Evolutionary conservation across 1,140 invertebrate species (phyloP).

Genomic region (Pomacea maculata): DNA sequence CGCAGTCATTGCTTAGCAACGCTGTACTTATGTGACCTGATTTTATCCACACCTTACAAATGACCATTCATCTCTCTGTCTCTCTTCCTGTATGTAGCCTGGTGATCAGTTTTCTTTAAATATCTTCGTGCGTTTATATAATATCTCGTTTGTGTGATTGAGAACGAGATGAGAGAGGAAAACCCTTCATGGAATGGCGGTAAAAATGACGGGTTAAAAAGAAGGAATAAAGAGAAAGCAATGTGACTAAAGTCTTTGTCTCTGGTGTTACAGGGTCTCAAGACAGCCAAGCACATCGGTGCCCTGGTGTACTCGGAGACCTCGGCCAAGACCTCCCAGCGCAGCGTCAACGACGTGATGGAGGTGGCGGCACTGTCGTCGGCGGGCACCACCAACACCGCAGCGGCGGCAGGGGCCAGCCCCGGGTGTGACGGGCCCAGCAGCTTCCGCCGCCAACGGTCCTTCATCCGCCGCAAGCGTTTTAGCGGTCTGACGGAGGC

Average conservation of each 20-base stretch:
- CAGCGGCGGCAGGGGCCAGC: conserved; percentile 6
- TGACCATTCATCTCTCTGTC: too few relatives aligned
- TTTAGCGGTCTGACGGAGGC: conserved; percentile 58
- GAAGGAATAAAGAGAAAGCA: background rate
- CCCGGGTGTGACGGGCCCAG: conserved; percentile 30
- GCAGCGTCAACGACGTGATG: conserved; percentile 73
- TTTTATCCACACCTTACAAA: too few relatives aligned
- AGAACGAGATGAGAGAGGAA: too few relatives aligned
- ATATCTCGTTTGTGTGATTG: too few relatives aligned
- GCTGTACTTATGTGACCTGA: too few relatives aligned
- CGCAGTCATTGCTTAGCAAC: too few relatives aligned
- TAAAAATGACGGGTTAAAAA: background rate
- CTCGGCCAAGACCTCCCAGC: conserved; percentile 70
- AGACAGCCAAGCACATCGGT: conserved; percentile 70
- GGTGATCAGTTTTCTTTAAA: too few relatives aligned
- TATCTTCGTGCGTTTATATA: too few relatives aligned
- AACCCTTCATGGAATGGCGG: background rate
- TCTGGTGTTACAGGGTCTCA: conserved; percentile 45
- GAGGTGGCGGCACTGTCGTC: conserved; percentile 75
- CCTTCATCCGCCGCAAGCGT: conserved; percentile 54
- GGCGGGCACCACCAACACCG: conserved; percentile 46
- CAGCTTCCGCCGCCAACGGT: conserved; percentile 50
- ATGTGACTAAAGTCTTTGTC: background rate
- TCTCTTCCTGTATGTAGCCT: too few relatives aligned
- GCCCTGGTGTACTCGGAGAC: conserved; percentile 76